Conservation (phyloP, 2,113 vertebrate species). For the Peucedramus taeniatus region DNA sequence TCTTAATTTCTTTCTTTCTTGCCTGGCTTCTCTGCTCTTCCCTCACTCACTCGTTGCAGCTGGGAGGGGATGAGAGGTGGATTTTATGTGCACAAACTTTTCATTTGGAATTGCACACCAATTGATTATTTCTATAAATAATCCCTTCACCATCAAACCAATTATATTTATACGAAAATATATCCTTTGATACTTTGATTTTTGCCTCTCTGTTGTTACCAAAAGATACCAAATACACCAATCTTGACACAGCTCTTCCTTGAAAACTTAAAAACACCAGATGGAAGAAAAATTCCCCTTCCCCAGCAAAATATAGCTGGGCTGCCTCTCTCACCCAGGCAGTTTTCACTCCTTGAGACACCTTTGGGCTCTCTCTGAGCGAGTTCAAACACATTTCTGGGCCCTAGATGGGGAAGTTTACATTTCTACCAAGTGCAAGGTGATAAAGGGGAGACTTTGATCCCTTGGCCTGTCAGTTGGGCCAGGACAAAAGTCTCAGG, state of each 20-base stretch:
- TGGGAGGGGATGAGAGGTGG: neutral
- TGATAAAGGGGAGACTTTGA: constrained; percentile 62
- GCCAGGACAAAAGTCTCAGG: constrained; percentile 36
- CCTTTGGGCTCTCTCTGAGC: neutral
- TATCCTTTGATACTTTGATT: neutral
- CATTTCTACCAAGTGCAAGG: neutral
- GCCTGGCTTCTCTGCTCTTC: neutral
- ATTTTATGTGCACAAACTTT: neutral
- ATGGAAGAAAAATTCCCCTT: neutral
- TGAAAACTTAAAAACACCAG: neutral
- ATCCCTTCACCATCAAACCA: neutral
- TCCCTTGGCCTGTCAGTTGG: constrained; percentile 16
- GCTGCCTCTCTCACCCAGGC: neutral
- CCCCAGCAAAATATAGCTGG: fast-evolving
- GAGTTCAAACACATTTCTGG: constrained; percentile 4
- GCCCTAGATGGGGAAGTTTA: constrained; percentile 34
- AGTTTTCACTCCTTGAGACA: neutral
- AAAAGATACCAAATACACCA: fast-evolving
- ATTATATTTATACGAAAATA: fast-evolving
- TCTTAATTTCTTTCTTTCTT: neutral
- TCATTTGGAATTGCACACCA: neutral
- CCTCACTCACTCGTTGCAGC: neutral
- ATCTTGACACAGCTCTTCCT: neutral
- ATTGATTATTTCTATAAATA: neutral
- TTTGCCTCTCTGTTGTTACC: neutral